A percentile compares a stretch with the other conserved stretches of the same genome.
These are phyloP conservation scores for Tipula confusa DNA, from an alignment of 2,888 invertebrate species.

Conservation along the genomic window DNA sequence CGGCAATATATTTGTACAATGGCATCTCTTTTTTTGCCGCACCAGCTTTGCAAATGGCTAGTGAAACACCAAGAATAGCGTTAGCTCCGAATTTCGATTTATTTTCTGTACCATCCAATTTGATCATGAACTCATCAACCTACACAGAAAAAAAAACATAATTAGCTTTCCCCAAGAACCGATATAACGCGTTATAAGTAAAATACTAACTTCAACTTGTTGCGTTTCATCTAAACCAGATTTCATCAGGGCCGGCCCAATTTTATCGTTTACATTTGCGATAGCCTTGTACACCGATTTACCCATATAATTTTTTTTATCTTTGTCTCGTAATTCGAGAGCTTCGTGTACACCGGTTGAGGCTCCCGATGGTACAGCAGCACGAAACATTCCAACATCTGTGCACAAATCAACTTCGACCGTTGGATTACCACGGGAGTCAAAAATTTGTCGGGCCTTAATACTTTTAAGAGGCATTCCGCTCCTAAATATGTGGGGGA, in stretches of 20 bases:
- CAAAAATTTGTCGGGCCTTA: constrained; percentile 95
- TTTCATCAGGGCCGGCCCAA: constrained; percentile 75
- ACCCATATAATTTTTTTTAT: constrained; percentile 85
- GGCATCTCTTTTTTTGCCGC: constrained; percentile 90
- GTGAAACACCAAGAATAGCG: constrained; percentile 93
- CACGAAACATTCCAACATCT: constrained; percentile 81
- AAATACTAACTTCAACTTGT: constrained; percentile 55
- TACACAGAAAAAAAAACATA: background rate
- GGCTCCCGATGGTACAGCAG: constrained; percentile 97
- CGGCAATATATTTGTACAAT: constrained; percentile 91
- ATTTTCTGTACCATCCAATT: constrained; percentile 94
- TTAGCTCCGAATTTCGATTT: constrained; percentile 96
- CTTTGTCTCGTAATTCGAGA: constrained; percentile 89
- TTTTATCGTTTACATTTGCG: constrained; percentile 77
- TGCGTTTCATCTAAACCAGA: constrained; percentile 80
- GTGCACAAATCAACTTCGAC: constrained; percentile 87
- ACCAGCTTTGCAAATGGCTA: constrained; percentile 96
- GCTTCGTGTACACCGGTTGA: constrained; percentile 98
- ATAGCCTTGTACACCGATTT: constrained; percentile 94
- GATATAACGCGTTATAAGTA: background rate
- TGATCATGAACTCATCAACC: constrained; percentile 79
- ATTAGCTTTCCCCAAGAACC: background rate
- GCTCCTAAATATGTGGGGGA: background rate
- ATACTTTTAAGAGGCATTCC: constrained; percentile 86
- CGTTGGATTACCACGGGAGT: constrained; percentile 98